Percentiles rank a stretch among this genome's conserved stretches.
Conservation (phyloP, 37 sponge, comb jelly and placozoan genomes). For the Petrosia ficiformis region DNA sequence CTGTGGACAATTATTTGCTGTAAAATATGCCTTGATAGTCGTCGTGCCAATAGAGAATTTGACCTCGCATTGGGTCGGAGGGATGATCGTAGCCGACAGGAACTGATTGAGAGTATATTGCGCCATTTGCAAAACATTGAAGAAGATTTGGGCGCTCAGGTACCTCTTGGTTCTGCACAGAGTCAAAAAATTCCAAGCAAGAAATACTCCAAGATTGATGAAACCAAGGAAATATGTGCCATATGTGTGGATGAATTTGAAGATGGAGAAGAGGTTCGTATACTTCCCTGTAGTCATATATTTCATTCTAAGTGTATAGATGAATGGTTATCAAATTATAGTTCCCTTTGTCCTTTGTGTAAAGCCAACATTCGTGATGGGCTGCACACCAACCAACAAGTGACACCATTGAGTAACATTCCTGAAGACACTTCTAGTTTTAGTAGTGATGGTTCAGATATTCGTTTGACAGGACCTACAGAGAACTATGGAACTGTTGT, state of each 20-base stretch:
- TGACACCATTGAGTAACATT: background rate
- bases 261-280: slow-evolving; percentile 14
- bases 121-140: slow-evolving; percentile 50
- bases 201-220: background rate
- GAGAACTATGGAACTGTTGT: too few relatives aligned
- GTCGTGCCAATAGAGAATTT: slow-evolving; percentile 18
- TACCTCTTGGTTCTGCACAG: slow-evolving; percentile 29
- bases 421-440: background rate
- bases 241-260: slow-evolving; percentile 61
- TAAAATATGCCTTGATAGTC: background rate
- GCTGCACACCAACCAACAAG: too few relatives aligned
- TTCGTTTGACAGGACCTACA: background rate
- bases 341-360: slow-evolving; percentile 51
- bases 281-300: slow-evolving; percentile 49
- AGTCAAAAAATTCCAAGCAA: slow-evolving; percentile 23
- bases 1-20: background rate
- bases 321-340: slow-evolving; percentile 56
- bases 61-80: background rate
- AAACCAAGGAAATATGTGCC: slow-evolving; percentile 17
- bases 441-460: background rate
- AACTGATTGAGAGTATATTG: slow-evolving; percentile 62
- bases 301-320: slow-evolving; percentile 63
- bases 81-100: slow-evolving; percentile 17
- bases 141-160: slow-evolving; percentile 18
- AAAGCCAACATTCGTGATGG: slow-evolving; percentile 6